phyloP scores from a whole-genome alignment of 2,113 vertebrate species.

The Candoia aspera region DNA sequence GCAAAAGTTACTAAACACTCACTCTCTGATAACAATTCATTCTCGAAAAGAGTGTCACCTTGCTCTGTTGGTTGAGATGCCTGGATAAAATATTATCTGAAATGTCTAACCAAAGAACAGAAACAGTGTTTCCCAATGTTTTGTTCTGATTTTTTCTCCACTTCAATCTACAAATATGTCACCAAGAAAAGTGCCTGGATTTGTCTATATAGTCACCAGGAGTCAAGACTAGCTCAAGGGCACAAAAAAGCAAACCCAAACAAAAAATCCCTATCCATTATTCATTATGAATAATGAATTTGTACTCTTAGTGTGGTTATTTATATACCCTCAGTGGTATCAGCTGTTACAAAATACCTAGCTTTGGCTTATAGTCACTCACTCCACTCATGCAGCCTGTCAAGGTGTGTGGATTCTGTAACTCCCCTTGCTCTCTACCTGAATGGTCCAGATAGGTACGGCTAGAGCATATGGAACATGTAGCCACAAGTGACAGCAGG shows the following conservation, averaged over 20 bases:
- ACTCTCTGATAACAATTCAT: constrained; percentile 50
- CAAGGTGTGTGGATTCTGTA: neutral
- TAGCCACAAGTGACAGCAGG: neutral
- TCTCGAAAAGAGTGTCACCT: constrained; percentile 11
- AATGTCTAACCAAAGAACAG: constrained; percentile 51
- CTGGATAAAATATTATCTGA: constrained; percentile 51
- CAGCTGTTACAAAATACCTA: neutral
- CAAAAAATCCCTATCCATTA: neutral
- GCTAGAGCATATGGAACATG: neutral
- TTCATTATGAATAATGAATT: neutral
- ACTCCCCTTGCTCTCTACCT: neutral
- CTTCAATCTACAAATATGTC: neutral
- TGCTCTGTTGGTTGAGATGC: constrained; percentile 49
- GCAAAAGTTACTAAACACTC: constrained; percentile 63
- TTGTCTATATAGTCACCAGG: neutral
- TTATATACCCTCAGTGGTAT: neutral
- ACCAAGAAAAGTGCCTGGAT: neutral
- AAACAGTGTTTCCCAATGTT: constrained; percentile 15
- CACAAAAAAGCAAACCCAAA: neutral
- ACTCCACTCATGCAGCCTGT: neutral
- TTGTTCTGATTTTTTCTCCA: neutral
- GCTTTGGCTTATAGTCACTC: neutral
- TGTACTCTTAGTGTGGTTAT: neutral
- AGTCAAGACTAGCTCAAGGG: neutral
- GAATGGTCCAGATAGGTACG: neutral